Evolutionary conservation across 2,797 vertebrate species (phyloP).

Genomic region (Melanotaenia maccullochi): DNA sequence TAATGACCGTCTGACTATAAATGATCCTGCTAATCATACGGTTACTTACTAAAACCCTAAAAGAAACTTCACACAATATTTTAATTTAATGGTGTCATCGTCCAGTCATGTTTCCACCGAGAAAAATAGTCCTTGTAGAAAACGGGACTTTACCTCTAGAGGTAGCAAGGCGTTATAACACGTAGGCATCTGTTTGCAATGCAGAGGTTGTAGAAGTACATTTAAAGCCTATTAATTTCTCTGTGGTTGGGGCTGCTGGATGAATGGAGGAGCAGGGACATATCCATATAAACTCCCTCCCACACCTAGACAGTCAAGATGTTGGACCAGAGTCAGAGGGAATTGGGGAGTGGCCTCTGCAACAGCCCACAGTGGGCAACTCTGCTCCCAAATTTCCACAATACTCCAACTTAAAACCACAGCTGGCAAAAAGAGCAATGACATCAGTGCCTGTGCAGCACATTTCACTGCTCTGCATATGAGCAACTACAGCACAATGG

Average conservation of each 20-base stretch:
- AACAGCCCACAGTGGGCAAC: constrained; percentile 49
- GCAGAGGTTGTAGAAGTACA: neutral
- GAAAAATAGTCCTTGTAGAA: no score
- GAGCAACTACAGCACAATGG: constrained; percentile 54
- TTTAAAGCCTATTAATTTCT: constrained; percentile 46
- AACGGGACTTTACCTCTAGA: no score
- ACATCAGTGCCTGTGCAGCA: constrained; percentile 69
- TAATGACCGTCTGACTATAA: no score
- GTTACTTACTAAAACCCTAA: no score
- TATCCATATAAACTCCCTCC: constrained; percentile 8
- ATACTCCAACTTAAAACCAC: constrained; percentile 61
- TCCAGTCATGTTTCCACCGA: no score
- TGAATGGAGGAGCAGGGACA: constrained; percentile 18
- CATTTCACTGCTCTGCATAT: constrained; percentile 56
- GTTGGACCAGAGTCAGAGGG: constrained; percentile 31
- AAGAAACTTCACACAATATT: no score
- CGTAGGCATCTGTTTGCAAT: no score
- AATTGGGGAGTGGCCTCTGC: constrained; percentile 32
- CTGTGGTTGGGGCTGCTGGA: constrained; percentile 14
- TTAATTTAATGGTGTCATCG: no score
- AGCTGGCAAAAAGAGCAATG: constrained; percentile 61
- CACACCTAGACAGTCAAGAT: constrained; percentile 44
- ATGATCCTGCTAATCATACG: no score
- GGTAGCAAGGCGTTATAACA: no score
- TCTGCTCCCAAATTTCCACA: constrained; percentile 45